Conservation (phyloP, 2,113 vertebrate genomes). For the Gnathonemus echidnorhynchus region DNA sequence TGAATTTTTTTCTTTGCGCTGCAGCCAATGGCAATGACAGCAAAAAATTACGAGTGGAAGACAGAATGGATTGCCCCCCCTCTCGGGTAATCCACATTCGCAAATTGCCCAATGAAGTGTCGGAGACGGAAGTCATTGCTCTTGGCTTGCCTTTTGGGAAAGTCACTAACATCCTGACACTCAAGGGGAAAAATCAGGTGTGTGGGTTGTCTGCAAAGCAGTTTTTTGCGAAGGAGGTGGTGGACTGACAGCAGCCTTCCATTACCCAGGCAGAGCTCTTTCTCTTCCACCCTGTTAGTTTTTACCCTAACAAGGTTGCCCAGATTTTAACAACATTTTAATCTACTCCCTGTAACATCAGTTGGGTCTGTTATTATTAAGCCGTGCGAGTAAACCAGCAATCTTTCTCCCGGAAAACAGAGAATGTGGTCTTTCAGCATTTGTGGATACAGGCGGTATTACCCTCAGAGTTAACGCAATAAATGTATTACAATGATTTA, state of each 20-base stretch:
- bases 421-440: no score
- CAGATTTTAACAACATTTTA: background rate
- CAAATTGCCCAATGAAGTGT: conserved; percentile 90
- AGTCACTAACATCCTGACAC: conserved; percentile 94
- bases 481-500: background rate
- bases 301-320: background rate
- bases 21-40: conserved; percentile 92
- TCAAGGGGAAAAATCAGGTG: conserved; percentile 99
- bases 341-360: background rate
- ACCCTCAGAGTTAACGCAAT: background rate
- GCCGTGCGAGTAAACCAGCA: background rate
- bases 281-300: background rate
- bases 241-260: background rate
- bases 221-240: background rate
- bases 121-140: conserved; percentile 93
- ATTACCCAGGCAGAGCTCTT: background rate
- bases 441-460: background rate
- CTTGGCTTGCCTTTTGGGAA: conserved; percentile 94
- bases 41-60: conserved; percentile 90
- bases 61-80: conserved; percentile 80
- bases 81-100: conserved; percentile 96
- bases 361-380: background rate
- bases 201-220: conserved; percentile 19
- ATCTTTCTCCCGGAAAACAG: background rate
- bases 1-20: conserved; percentile 47